Evolutionary conservation across 2,797 vertebrate species (phyloP), one percentile per base, ranked within the genome.

Genomic region (Tragelaphus oryx): DNA sequence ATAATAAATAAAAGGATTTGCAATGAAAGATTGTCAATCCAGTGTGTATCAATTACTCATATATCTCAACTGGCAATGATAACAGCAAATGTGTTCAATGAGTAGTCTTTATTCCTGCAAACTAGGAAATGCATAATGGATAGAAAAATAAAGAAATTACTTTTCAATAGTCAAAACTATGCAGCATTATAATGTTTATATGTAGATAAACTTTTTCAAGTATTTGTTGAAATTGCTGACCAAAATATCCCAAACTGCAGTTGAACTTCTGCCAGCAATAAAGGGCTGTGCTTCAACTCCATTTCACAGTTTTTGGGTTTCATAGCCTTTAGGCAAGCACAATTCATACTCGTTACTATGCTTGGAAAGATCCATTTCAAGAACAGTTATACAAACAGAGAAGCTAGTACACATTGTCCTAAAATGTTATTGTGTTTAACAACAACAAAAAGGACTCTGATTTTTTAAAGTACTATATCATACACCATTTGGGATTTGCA

Each of bases 191-290:
- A 91, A 95, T 80, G 68, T 37, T 78, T 95, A 86, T 16, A 57
- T 79, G 16, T 33, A 94, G 71, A 93, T 87, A 95, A 95, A 95
- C 8, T 85, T 97, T 97, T 87, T 88, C 89, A 97, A 97, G 74
- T 81, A 79, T 94, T 78, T 93, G 83, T 52, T 33, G n/a, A 96
- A 97, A 92, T 14, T 8, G 11, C 0, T 8, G 94, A 94, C 60
- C 3, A 97, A 65, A 96, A 78, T 59, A 91, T 48, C 78, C 76
- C 46, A 84, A 96, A 93, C 93, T 95, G 89, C 55, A 87, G 55
- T n/a, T 96, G 88, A 94, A 93, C 0, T 12, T 44, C 3, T 95
- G 89, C 91, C 4, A 2, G 89, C 74, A 74, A 41, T 1, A 0
- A 95, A 74, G 9, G 52, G 82, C 87, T 91, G 57, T n/a, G 0